These are phyloP conservation scores for Plotosus lineatus DNA, from an alignment of 2,113 vertebrate species.

Conservation along the genomic window DNA sequence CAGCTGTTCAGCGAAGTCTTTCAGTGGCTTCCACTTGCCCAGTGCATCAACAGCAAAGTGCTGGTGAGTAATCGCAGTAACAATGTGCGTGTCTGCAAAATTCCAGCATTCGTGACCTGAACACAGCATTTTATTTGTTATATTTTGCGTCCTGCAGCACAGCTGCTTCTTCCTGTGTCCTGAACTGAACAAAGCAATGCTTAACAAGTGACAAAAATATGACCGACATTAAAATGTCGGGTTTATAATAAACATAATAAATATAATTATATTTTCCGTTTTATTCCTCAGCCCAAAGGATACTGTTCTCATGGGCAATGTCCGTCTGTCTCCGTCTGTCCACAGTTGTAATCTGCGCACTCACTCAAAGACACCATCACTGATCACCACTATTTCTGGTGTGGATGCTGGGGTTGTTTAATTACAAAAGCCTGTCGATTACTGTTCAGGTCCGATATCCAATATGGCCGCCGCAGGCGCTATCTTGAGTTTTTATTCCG, in stretches of 20 bases:
- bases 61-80: conserved; percentile 73
- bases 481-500: no score
- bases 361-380: no score
- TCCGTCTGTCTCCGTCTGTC: no score
- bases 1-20: conserved; percentile 95
- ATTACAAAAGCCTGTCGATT: no score
- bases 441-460: no score
- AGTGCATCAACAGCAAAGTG: conserved; percentile 90
- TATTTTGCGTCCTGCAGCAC: background rate
- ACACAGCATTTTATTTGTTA: background rate
- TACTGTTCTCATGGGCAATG: no score
- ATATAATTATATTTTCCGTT: no score
- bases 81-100: background rate
- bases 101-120: background rate
- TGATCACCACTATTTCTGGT: no score
- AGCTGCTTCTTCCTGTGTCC: background rate
- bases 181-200: background rate
- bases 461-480: no score
- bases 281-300: no score
- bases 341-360: no score
- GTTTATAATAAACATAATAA: background rate
- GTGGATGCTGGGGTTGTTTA: no score
- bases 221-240: background rate
- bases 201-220: background rate
- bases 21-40: conserved; percentile 91